Evolutionary conservation across 37 sponge, comb jelly and placozoan genomes (phyloP).

Genomic region (Tethya wilhelma): DNA sequence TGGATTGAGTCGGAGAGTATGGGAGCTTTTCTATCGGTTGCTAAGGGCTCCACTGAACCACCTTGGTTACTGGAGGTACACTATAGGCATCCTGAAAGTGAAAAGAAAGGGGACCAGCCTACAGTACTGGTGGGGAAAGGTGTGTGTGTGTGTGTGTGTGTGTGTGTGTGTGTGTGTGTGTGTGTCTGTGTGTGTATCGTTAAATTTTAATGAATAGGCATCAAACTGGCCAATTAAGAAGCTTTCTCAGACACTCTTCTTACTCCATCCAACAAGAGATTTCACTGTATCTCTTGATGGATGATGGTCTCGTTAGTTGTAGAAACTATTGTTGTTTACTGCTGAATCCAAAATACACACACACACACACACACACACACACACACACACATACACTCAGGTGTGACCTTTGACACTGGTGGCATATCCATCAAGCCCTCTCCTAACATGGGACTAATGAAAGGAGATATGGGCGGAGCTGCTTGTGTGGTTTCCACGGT

Average conservation of each 20-base stretch:
- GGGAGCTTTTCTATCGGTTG: conserved; percentile 87
- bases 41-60: conserved; percentile 84
- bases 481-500: conserved; percentile 78
- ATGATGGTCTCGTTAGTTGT: too few relatives aligned
- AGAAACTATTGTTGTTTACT: not conserved
- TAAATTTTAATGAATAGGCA: too few relatives aligned
- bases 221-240: too few relatives aligned
- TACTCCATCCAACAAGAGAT: too few relatives aligned
- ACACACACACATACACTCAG: conserved; percentile 24
- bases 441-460: conserved; percentile 87
- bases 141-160: too few relatives aligned
- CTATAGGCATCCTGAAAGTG: not conserved
- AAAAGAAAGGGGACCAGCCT: conserved; percentile 13
- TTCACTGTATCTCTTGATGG: too few relatives aligned
- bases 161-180: too few relatives aligned
- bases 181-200: too few relatives aligned
- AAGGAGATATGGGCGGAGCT: conserved; percentile 97
- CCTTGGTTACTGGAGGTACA: conserved; percentile 84
- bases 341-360: not conserved
- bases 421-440: conserved; percentile 95
- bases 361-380: not conserved
- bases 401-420: conserved; percentile 97
- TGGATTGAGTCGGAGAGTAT: conserved; percentile 88
- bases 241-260: too few relatives aligned
- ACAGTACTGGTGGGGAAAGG: conserved; percentile 92